A percentile compares a stretch with the other conserved stretches of the same genome.
phyloP scores from a whole-genome alignment of 2,113 vertebrate genomes.

The Lontra canadensis region DNA sequence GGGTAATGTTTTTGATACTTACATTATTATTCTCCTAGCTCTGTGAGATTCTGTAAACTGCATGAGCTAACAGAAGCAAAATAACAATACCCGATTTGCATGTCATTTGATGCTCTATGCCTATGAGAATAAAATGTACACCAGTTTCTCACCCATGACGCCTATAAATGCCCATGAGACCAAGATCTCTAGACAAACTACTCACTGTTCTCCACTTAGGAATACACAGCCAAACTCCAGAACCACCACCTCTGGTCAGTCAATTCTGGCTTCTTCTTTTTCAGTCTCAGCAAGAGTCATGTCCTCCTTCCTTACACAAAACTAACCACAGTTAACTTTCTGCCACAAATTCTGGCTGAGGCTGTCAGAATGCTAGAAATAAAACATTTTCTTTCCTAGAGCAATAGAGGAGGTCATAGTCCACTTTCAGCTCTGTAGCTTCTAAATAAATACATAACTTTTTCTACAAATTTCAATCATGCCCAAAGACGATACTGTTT shows the following conservation, averaged over 20 bases:
- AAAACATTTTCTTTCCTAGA: neutral
- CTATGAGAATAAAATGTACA: neutral
- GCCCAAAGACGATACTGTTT: neutral
- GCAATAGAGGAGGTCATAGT: neutral
- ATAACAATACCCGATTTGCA: neutral
- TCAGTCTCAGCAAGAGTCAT: neutral
- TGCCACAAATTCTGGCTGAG: neutral
- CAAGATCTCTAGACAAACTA: neutral
- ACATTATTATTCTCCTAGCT: neutral
- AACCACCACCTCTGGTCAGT: neutral
- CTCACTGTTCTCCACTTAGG: neutral
- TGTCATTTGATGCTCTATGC: neutral
- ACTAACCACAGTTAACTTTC: neutral
- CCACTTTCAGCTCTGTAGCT: neutral
- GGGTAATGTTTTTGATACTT: neutral
- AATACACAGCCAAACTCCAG: neutral
- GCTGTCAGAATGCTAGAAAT: neutral
- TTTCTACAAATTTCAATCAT: neutral
- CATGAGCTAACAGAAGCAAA: neutral
- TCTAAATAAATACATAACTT: neutral
- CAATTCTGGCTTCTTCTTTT: neutral
- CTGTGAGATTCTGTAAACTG: neutral
- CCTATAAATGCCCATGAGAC: neutral
- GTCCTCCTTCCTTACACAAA: neutral
- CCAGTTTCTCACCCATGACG: neutral